These are phyloP conservation scores for Rhabdomys pumilio DNA, from an alignment of 2,797 vertebrate genomes.

Conservation along the genomic window DNA sequence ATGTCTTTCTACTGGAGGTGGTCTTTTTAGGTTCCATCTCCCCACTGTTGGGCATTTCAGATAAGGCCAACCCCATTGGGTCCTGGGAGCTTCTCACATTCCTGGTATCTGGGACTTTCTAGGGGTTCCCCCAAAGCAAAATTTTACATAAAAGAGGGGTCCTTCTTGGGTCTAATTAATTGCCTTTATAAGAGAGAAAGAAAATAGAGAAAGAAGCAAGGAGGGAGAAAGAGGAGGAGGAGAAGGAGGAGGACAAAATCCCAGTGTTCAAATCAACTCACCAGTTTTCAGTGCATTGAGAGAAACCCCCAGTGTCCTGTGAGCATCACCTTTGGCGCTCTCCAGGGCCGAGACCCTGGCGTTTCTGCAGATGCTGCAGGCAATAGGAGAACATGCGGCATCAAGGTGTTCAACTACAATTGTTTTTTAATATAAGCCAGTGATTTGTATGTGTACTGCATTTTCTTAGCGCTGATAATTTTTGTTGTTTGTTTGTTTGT, in stretches of 20 bases:
- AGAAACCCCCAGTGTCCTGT: no score
- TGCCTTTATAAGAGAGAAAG: conserved; percentile 85
- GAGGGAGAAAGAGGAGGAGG: no score
- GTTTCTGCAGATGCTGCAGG: conserved; percentile 87
- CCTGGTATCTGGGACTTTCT: neutral
- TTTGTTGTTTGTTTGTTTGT: neutral
- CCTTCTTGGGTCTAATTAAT: conserved; percentile 86
- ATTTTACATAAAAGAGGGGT: conserved; percentile 86
- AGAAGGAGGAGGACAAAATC: conserved; percentile 88
- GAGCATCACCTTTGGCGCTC: neutral
- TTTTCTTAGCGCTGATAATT: conserved; percentile 1
- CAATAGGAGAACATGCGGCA: conserved; percentile 85
- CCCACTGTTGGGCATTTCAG: neutral
- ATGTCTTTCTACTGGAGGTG: neutral
- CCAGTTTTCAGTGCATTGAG: neutral
- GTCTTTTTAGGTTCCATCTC: neutral
- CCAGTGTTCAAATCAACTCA: conserved; percentile 90
- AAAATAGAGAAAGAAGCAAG: neutral
- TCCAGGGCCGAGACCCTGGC: conserved; percentile 80
- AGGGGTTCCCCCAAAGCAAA: conserved; percentile 81
- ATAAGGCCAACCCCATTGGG: neutral
- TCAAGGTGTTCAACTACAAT: conserved; percentile 42
- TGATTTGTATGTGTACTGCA: neutral
- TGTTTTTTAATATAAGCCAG: neutral
- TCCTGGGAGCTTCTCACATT: neutral